Base-by-base conservation (phyloP, 2,888 invertebrate genomes). In the Germaria angustata region DNA sequence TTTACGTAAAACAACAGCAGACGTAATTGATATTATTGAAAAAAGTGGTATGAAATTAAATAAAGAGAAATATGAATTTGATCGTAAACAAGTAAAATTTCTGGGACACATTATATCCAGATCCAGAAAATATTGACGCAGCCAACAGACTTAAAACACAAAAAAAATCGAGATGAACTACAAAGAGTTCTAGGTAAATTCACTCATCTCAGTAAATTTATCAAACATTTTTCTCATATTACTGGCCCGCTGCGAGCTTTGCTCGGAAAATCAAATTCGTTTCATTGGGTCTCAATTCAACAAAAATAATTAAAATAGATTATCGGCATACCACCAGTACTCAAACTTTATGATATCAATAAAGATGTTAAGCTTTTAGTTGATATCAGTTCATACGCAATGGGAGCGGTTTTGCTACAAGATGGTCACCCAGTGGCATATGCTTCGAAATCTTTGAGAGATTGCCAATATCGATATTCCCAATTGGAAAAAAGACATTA, bases 111-210 rank as follows among this genome's bases (percentile, higher is more conserved):
- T 53, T n/a, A n/a, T n/a, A 44, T 55, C 49, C 63, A 2, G 80
- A 84, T 20, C 44, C 57, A 8, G 63, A 72, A 28, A 84, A 85
- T 68, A 66, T 85, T 9, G 71, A 84, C 11, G 84, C 85, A 15
- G 81, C 79, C 24, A 63, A 55, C 3, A 36, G 59, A 9, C 46
- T 85, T 34, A 71, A 84, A 39, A 76, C 81, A 17, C 69, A 66
- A 20, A 75, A 65, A n/a, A 36, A 75, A 72, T 32, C 82, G 71
- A 20, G n/a, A n/a, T n/a, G n/a, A n/a, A n/a, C n/a, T n/a, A n/a
- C n/a, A 71, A 34, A 34, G 85, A 59, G 65, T 85, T 8, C 51
- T 86, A 11, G 80, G 83, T 5, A 85, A 84, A 77, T 69, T 85
- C 2, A 85, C 75, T 5, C 85, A 82, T 32, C 28, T 69, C 53